These are phyloP conservation scores for Zosterops lateralis DNA, from an alignment of 2,113 vertebrate genomes.

Conservation along the genomic window DNA sequence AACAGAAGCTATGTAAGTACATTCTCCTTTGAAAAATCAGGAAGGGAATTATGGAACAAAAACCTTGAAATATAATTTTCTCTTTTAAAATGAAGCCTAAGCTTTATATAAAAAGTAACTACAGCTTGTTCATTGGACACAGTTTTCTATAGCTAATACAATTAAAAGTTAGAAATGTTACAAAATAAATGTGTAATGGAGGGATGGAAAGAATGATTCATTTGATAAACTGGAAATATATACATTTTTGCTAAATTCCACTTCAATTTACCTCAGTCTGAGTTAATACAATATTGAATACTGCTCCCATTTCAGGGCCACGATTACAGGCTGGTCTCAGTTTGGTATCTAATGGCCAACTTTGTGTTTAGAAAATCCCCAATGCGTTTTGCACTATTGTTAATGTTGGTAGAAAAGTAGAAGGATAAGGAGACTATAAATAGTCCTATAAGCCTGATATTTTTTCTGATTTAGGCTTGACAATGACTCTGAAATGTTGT, in stretches of 20 bases:
- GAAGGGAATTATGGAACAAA: background rate
- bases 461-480: background rate
- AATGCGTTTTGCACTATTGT: background rate
- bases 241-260: background rate
- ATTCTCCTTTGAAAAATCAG: constrained; percentile 14
- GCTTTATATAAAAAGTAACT: background rate
- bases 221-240: background rate
- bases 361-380: background rate
- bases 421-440: background rate
- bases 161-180: background rate
- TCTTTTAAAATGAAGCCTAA: background rate
- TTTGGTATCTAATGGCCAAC: background rate
- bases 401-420: background rate
- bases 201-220: background rate
- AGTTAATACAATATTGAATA: background rate
- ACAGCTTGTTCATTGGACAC: background rate
- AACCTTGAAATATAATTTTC: background rate
- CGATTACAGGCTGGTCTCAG: background rate
- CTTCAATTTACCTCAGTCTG: background rate
- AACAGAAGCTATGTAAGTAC: constrained; percentile 41
- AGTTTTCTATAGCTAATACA: background rate
- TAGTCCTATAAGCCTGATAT: background rate
- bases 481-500: background rate
- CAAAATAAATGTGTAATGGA: background rate
- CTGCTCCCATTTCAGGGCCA: background rate